Conservation (phyloP, 2,797 vertebrate species). For the Tolypeutes matacus region DNA sequence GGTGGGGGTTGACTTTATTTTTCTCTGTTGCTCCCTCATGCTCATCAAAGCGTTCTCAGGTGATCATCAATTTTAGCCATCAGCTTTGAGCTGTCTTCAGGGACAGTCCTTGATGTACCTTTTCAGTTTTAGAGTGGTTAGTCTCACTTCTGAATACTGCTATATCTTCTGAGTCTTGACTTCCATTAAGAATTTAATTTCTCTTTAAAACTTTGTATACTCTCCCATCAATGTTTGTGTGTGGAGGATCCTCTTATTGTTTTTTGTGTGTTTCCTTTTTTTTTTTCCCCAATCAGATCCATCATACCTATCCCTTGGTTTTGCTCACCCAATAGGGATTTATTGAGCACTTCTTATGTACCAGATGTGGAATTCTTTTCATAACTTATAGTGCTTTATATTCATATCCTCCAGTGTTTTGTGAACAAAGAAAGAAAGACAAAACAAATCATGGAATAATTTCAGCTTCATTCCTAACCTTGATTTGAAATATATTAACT, state of each 20-base stretch:
- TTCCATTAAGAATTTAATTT: slow-evolving; percentile 12
- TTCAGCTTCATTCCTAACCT: slow-evolving; percentile 41
- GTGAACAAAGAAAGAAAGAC: not conserved
- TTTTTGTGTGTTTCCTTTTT: not conserved
- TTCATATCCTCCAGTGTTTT: not conserved
- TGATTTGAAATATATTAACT: not conserved
- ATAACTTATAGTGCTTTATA: not conserved
- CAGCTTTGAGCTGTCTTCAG: not conserved
- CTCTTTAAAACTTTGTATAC: not conserved
- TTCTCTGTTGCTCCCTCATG: not conserved
- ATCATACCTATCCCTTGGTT: not conserved
- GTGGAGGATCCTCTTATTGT: not conserved
- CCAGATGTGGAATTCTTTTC: not conserved
- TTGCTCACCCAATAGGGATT: not conserved
- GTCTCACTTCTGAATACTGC: slow-evolving; percentile 14
- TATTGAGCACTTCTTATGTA: not conserved
- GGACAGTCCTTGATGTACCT: not conserved
- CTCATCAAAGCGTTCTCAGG: not conserved
- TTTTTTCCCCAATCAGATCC: not conserved
- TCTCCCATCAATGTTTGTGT: not conserved
- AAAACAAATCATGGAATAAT: not conserved
- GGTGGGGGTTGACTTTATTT: not conserved
- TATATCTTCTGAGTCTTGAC: not conserved
- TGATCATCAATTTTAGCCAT: not conserved
- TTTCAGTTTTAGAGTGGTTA: not conserved